phyloP scores from a whole-genome alignment of 2,113 vertebrate genomes.

The Leptodactylus fuscus region DNA sequence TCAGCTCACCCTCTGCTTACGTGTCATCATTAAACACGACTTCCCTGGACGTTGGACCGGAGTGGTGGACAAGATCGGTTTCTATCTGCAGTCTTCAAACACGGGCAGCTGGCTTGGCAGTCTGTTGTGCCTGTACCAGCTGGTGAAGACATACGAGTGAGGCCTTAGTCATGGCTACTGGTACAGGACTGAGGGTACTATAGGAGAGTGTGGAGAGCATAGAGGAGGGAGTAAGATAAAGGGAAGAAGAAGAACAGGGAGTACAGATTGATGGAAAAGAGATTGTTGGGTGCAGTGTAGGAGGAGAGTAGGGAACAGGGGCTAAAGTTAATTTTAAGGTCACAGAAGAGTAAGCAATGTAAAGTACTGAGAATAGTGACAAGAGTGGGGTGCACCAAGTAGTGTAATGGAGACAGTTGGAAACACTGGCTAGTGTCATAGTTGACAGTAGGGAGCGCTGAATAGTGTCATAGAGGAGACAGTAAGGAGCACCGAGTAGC shows the following conservation, averaged over 20 bases:
- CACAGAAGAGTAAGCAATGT: not conserved
- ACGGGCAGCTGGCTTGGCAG: conserved; percentile 94
- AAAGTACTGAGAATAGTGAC: not conserved
- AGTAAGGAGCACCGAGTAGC: not conserved
- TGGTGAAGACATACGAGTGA: conserved; percentile 99
- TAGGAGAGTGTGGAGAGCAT: not conserved
- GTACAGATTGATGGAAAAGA: not conserved
- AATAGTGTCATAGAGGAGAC: not conserved
- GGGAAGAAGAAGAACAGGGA: not conserved
- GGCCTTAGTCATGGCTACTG: conserved; percentile 61
- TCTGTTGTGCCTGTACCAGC: conserved; percentile 97
- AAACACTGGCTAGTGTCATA: not conserved
- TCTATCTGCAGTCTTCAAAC: conserved; percentile 96
- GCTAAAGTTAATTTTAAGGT: too few species aligned
- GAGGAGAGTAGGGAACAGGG: not conserved
- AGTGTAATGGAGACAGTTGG: not conserved
- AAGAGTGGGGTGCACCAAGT: not conserved
- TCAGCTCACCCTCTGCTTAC: conserved; percentile 97
- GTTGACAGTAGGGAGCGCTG: not conserved
- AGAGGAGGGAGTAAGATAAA: too few species aligned
- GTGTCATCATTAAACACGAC: conserved; percentile 98
- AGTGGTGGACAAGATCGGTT: conserved; percentile 97
- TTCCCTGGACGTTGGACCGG: conserved; percentile 95
- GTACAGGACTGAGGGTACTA: not conserved
- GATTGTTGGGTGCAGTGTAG: too few species aligned